Evolutionary conservation across 2,113 vertebrate species (phyloP).

Genomic region (Strix aluco): DNA sequence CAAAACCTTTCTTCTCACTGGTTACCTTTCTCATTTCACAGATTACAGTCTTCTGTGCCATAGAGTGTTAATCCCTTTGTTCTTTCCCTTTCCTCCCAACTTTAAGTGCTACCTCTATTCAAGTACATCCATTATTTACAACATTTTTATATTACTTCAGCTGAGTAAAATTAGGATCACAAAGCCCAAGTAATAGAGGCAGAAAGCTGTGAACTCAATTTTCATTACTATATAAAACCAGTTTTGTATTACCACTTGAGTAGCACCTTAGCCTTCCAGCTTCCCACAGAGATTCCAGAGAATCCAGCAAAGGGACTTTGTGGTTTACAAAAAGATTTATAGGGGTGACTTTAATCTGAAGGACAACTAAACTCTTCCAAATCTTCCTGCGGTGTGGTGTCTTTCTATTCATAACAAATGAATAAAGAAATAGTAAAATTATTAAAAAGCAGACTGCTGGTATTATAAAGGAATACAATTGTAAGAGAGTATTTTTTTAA

Average conservation of each 20-base stretch:
- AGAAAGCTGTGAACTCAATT: background rate
- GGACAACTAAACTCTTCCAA: background rate
- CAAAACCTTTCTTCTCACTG: background rate
- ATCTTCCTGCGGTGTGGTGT: background rate
- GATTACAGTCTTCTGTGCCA: background rate
- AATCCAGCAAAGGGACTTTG: background rate
- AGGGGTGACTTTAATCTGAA: background rate
- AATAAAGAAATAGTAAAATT: background rate
- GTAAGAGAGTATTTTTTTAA: background rate
- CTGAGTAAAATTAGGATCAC: background rate
- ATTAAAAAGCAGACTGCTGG: background rate
- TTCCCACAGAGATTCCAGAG: background rate
- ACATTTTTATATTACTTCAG: background rate
- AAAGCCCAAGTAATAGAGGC: background rate
- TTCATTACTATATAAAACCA: background rate
- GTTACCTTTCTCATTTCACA: background rate
- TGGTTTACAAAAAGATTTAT: background rate
- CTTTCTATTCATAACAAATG: background rate
- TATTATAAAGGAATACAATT: background rate
- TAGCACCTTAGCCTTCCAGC: background rate
- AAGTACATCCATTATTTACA: background rate
- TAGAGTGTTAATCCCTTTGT: background rate
- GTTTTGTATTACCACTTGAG: rapidly evolving
- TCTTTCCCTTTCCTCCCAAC: background rate
- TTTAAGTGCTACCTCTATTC: background rate